These are phyloP conservation scores for Holothuria leucospilota DNA, from an alignment of 53 echinoderm and acorn worm species.

Conservation along the genomic window DNA sequence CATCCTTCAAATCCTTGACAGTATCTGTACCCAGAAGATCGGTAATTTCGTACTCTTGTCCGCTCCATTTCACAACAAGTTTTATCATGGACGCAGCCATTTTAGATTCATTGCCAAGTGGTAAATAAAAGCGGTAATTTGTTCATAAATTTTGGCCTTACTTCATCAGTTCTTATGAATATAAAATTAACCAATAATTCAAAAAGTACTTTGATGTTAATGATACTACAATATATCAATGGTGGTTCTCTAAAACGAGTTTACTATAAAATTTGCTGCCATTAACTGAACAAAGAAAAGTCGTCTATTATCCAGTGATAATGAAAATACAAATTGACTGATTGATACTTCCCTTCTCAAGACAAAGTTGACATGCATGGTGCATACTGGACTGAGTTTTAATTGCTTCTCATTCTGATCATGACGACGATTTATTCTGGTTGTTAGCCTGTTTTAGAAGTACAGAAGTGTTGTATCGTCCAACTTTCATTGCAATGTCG, in stretches of 20 bases:
- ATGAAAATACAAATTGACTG: too few species aligned
- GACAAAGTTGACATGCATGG: too few species aligned
- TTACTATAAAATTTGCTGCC: too few species aligned
- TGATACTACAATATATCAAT: too few species aligned
- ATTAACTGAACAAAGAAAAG: too few species aligned
- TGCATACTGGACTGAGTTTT: too few species aligned
- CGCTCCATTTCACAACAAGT: constrained; percentile 92
- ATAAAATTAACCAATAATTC: too few species aligned
- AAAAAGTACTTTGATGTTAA: too few species aligned
- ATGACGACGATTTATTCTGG: too few species aligned
- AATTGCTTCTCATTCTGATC: too few species aligned
- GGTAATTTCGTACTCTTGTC: constrained; percentile 83
- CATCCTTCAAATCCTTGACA: constrained; percentile 90
- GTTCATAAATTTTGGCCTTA: not conserved
- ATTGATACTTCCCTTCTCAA: not conserved
- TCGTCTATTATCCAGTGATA: too few species aligned
- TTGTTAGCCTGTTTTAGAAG: not conserved
- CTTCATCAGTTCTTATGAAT: not conserved
- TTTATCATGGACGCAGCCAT: constrained; percentile 88
- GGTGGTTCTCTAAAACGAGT: too few species aligned
- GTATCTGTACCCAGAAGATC: constrained; percentile 74
- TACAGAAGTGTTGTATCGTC: not conserved
- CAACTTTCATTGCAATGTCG: not conserved
- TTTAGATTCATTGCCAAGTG: constrained; percentile 32
- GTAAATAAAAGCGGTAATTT: not conserved